Conservation (phyloP, 1,140 invertebrate genomes). For the Drosophila sp. region DNA sequence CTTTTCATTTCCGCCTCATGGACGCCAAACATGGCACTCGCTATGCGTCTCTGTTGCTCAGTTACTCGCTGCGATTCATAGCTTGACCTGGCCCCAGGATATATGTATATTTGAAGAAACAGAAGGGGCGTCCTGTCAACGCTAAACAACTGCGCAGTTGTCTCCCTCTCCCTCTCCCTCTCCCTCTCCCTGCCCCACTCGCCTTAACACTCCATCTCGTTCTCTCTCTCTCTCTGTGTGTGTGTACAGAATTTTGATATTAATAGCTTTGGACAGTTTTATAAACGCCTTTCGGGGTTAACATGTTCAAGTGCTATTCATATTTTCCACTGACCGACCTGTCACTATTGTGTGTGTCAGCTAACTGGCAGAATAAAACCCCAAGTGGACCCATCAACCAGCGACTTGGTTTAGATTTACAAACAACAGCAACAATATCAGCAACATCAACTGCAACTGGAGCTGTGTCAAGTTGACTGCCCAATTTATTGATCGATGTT, state of each 20-base stretch:
- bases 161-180: constrained; percentile 2
- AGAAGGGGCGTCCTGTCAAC: constrained; percentile 25
- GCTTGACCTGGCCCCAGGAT: constrained; percentile 70
- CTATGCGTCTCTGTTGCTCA: constrained; percentile 5
- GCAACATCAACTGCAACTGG: background rate
- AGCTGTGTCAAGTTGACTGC: constrained; percentile 11
- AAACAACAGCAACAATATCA: background rate
- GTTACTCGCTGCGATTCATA: constrained; percentile 61
- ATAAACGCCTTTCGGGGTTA: constrained; percentile 83
- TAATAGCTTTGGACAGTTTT: constrained; percentile 83
- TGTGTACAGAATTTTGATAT: constrained; percentile 82
- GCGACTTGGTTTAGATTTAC: constrained; percentile 31
- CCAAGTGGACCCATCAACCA: constrained; percentile 7
- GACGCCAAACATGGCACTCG: constrained; percentile 75
- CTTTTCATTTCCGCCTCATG: constrained; percentile 80
- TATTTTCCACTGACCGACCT: constrained; percentile 83
- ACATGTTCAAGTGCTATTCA: constrained; percentile 83
- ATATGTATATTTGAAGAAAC: constrained; percentile 18
- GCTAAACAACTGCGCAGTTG: constrained; percentile 76
- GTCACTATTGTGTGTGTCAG: constrained; percentile 73
- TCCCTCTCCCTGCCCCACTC: no score
- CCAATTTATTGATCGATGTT: constrained; percentile 15
- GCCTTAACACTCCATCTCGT: background rate
- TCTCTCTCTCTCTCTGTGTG: constrained; percentile 15
- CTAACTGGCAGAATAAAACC: constrained; percentile 43